phyloP scores from a whole-genome alignment of 2,113 vertebrate species.

The Thunnus thynnus region DNA sequence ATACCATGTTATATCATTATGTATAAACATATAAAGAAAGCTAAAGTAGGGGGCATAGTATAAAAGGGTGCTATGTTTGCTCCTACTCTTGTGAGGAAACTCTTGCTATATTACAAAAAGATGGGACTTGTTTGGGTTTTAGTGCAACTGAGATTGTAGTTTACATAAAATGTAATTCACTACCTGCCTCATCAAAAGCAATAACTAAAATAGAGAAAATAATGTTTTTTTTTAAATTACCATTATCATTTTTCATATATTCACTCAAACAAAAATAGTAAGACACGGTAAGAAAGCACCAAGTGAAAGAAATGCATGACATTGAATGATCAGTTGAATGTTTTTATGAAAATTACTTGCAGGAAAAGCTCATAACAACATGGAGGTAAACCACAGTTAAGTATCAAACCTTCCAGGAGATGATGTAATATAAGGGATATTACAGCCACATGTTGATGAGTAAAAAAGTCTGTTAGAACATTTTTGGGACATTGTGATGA shows the following conservation, averaged over 20 bases:
- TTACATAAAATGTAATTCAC: neutral
- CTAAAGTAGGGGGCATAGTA: neutral
- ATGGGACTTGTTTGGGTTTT: neutral
- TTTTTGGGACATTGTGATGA: no score
- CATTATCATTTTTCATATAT: neutral
- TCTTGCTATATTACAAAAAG: neutral
- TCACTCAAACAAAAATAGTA: no score
- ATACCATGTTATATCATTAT: neutral
- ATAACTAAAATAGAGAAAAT: neutral
- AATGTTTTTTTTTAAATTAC: neutral
- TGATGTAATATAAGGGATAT: neutral
- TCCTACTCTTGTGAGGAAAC: neutral
- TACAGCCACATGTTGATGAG: neutral
- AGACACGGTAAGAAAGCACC: no score
- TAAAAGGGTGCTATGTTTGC: neutral
- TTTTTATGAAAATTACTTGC: constrained; percentile 1
- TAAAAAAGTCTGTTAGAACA: neutral
- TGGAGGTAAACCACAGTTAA: neutral
- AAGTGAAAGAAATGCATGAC: neutral
- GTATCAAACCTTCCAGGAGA: neutral
- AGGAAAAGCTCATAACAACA: neutral
- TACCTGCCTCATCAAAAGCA: neutral
- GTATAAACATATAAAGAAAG: no score
- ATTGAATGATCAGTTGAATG: neutral
- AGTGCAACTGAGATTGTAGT: neutral